Conservation (phyloP, 2,113 vertebrate genomes). For the Baryphthengus martii region DNA sequence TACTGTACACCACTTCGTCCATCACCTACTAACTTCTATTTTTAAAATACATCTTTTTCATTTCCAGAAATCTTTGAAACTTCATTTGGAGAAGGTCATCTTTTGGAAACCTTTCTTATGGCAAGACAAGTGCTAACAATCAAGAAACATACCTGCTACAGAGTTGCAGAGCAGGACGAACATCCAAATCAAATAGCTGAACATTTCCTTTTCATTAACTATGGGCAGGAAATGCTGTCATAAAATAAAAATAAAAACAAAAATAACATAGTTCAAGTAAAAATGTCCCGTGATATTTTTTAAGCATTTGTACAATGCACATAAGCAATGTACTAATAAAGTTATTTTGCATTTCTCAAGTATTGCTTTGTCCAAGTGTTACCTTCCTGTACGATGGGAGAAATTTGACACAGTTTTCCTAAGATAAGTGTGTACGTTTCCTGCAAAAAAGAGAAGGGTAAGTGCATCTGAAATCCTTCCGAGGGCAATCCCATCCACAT, state of each 20-base stretch:
- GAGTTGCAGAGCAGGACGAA: background rate
- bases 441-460: background rate
- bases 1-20: background rate
- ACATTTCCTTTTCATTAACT: constrained; percentile 8
- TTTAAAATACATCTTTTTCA: background rate
- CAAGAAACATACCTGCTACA: constrained; percentile 33
- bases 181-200: background rate
- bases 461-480: background rate
- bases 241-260: constrained; percentile 18
- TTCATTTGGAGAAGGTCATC: background rate
- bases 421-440: background rate
- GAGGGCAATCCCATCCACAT: background rate
- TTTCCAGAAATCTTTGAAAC: background rate
- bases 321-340: background rate
- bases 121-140: background rate
- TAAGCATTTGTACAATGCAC: background rate
- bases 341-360: background rate
- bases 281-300: background rate
- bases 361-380: background rate
- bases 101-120: background rate
- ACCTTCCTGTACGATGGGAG: background rate
- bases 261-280: background rate
- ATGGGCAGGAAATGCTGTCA: background rate
- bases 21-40: background rate
- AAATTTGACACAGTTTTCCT: background rate